Evolutionary conservation across 2,888 invertebrate species (phyloP).

Genomic region (Nymphalis c-album): DNA sequence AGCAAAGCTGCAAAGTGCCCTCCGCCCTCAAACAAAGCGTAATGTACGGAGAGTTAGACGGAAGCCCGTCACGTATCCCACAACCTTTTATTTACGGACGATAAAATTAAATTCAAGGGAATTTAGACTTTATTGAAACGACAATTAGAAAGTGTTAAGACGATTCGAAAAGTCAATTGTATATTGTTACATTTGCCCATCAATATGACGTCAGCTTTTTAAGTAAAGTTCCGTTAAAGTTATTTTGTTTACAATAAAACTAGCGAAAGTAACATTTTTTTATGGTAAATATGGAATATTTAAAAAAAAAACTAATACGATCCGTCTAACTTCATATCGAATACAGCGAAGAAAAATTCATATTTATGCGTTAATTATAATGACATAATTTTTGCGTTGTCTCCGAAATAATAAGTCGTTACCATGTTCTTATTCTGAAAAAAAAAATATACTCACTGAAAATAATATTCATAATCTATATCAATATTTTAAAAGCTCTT

Average conservation of each 20-base stretch:
- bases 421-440: too few relatives aligned
- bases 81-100: constrained; percentile 14
- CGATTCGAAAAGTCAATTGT: constrained; percentile 6
- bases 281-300: not conserved
- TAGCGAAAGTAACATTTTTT: not conserved
- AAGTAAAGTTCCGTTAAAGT: constrained; percentile 58
- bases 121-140: constrained; percentile 33
- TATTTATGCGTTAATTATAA: too few relatives aligned
- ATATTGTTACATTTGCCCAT: constrained; percentile 43
- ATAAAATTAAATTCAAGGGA: constrained; percentile 20
- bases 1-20: constrained; percentile 71
- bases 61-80: constrained; percentile 38
- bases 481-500: not conserved
- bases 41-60: constrained; percentile 37
- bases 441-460: too few relatives aligned
- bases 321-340: too few relatives aligned
- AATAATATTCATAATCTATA: too few relatives aligned
- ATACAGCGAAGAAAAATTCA: too few relatives aligned
- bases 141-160: constrained; percentile 6
- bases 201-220: constrained; percentile 57
- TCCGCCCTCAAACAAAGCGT: constrained; percentile 44
- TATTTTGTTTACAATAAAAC: constrained; percentile 19
- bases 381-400: too few relatives aligned
- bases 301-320: too few relatives aligned
- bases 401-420: too few relatives aligned